Percentiles rank a stretch among this genome's conserved stretches.
Conservation (phyloP, 2,113 vertebrate species). For the Clarias batrachus region DNA sequence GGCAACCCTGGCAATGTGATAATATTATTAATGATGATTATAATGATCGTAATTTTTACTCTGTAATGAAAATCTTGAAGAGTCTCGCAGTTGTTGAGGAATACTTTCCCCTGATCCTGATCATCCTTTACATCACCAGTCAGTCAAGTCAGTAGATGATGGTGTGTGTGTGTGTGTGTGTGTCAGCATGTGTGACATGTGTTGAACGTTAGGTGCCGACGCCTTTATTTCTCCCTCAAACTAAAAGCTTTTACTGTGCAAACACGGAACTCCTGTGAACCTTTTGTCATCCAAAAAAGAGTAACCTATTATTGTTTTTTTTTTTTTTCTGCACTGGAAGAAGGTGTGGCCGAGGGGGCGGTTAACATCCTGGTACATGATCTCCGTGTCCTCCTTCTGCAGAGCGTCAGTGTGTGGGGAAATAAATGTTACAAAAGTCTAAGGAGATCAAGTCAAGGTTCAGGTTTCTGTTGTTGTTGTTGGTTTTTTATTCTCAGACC, state of each 20-base stretch:
- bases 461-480: neutral
- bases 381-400: neutral
- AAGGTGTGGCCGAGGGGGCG: neutral
- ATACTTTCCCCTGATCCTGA: neutral
- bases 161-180: neutral
- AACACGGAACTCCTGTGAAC: neutral
- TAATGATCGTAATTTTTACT: too few species aligned
- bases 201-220: neutral
- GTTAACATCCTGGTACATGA: constrained; percentile 8
- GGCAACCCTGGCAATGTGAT: too few species aligned
- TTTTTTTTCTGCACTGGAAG: neutral
- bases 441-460: neutral
- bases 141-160: neutral
- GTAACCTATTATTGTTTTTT: neutral
- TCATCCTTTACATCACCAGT: neutral
- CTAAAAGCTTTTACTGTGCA: neutral
- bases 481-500: neutral
- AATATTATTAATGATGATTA: too few species aligned
- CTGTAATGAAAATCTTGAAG: too few species aligned
- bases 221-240: neutral
- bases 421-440: neutral
- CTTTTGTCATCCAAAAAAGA: neutral
- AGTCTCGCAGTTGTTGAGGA: too few species aligned
- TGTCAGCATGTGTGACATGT: neutral
- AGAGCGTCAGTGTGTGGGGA: too few species aligned